A percentile compares a stretch with the other conserved stretches of the same genome.
Conservation (phyloP, 1,140 invertebrate species). For the Stenopsyche tienmushanensis region DNA sequence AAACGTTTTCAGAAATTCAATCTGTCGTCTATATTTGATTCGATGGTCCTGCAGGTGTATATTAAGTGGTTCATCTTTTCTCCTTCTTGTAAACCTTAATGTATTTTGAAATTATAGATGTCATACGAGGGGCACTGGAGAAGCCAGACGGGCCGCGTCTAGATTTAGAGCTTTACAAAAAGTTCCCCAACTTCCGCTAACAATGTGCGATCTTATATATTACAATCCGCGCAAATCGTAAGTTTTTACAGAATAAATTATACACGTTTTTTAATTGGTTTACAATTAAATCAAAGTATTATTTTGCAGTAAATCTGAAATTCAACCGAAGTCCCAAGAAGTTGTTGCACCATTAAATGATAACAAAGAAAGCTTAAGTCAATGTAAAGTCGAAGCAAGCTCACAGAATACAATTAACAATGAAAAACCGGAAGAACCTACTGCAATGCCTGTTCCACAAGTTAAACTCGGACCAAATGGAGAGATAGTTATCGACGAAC, state of each 20-base stretch:
- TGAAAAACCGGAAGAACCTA: slow-evolving; percentile 54
- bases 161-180: slow-evolving; percentile 59
- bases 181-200: slow-evolving; percentile 69
- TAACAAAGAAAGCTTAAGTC: no score
- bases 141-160: slow-evolving; percentile 56
- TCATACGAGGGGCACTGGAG: no score
- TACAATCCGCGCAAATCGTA: slow-evolving; percentile 74
- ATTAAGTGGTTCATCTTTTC: no score
- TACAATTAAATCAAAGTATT: no score
- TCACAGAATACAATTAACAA: slow-evolving; percentile 31
- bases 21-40: no score
- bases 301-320: slow-evolving; percentile 47
- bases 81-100: no score
- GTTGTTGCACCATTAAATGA: slow-evolving; percentile 45
- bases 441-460: slow-evolving; percentile 71
- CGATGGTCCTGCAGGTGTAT: no score
- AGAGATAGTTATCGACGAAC: slow-evolving; percentile 81
- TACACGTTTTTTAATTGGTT: no score
- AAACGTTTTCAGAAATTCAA: no score
- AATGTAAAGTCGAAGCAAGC: no score
- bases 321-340: slow-evolving; percentile 43
- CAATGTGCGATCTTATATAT: slow-evolving; percentile 89
- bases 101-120: no score
- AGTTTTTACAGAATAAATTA: no score
- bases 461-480: slow-evolving; percentile 88